phyloP scores from a whole-genome alignment of 2,797 vertebrate species.

The Acanthis flammea region DNA sequence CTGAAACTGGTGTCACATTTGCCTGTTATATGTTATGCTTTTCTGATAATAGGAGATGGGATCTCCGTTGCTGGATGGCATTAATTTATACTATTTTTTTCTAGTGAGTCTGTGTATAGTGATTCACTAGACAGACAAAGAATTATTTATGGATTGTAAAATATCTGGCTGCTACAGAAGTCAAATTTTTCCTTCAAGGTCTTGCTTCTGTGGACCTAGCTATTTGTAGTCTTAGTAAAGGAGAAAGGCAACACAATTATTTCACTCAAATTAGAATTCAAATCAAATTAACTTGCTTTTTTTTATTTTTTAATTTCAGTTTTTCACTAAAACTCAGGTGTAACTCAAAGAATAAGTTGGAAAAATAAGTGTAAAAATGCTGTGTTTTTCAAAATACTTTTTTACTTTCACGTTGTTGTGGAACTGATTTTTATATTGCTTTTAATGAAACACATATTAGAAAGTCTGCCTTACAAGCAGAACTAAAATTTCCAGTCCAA shows the following conservation, averaged over 20 bases:
- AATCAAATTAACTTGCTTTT: background rate
- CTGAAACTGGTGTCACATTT: background rate
- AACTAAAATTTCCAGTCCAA: background rate
- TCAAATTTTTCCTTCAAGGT: background rate
- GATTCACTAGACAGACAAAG: background rate
- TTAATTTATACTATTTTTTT: constrained; percentile 11
- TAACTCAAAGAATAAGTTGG: background rate
- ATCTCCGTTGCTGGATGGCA: background rate
- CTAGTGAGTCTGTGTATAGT: background rate
- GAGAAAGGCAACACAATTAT: background rate
- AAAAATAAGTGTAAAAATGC: background rate
- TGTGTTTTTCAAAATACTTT: background rate
- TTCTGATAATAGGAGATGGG: background rate
- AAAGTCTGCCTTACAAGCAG: background rate
- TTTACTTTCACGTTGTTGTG: background rate
- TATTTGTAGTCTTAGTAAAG: background rate
- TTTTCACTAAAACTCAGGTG: background rate
- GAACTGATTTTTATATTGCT: background rate
- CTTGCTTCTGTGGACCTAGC: background rate
- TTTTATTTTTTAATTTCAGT: background rate
- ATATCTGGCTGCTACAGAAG: background rate
- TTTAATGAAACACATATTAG: background rate
- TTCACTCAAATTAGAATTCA: background rate
- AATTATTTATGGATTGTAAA: constrained; percentile 6
- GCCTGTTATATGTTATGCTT: background rate